phyloP scores from a whole-genome alignment of 1,140 invertebrate genomes.

The Archivesica marissinica region DNA sequence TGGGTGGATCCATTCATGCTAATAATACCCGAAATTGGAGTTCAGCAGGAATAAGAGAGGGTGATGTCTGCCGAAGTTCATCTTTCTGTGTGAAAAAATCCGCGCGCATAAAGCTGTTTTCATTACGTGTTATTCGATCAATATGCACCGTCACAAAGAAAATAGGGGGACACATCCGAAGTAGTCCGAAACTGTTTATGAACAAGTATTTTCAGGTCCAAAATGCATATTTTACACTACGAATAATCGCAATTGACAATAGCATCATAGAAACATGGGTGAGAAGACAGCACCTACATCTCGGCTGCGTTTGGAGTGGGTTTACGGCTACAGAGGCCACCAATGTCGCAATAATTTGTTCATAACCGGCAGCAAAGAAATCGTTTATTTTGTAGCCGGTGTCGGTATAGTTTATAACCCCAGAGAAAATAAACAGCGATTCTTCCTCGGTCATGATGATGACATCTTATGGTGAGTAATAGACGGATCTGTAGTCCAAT shows the following conservation, averaged over 20 bases:
- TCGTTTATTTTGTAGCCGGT: constrained; percentile 84
- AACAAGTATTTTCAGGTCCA: constrained; percentile 47
- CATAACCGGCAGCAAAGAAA: constrained; percentile 80
- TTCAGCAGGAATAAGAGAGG: too few species aligned
- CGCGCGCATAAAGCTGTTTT: too few species aligned
- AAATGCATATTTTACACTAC: constrained; percentile 17
- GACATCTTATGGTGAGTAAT: constrained; percentile 83
- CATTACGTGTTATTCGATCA: too few species aligned
- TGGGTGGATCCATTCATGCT: too few species aligned
- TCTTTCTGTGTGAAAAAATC: too few species aligned
- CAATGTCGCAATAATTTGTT: constrained; percentile 83
- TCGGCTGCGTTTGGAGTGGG: constrained; percentile 83
- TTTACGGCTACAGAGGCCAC: constrained; percentile 84
- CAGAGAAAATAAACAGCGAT: constrained; percentile 81
- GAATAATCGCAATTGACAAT: not conserved
- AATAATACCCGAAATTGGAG: too few species aligned
- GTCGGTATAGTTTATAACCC: constrained; percentile 83
- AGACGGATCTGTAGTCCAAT: not conserved
- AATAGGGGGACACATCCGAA: not conserved
- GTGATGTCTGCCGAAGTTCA: too few species aligned
- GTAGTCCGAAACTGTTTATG: constrained; percentile 42
- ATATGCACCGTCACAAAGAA: not conserved
- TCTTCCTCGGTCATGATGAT: constrained; percentile 84
- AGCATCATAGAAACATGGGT: constrained; percentile 68
- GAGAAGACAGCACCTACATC: constrained; percentile 80